Conservation (phyloP, 2,797 vertebrate genomes). For the Champsocephalus gunnari region DNA sequence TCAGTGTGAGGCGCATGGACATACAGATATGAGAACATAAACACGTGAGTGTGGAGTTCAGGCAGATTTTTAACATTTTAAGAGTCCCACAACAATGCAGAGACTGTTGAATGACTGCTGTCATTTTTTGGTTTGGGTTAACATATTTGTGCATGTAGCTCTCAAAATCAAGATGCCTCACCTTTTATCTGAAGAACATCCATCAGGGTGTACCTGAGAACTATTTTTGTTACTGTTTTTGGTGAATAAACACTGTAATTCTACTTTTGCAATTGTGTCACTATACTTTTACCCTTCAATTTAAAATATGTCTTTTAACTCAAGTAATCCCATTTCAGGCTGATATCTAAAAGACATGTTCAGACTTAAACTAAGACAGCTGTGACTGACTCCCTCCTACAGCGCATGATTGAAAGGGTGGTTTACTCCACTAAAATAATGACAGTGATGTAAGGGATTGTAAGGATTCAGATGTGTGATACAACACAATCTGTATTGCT, state of each 20-base stretch:
- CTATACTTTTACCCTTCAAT: constrained; percentile 12
- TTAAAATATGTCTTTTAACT: constrained; percentile 25
- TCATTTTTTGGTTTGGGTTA: constrained; percentile 1
- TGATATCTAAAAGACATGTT: constrained; percentile 21
- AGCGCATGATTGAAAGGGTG: constrained; percentile 18
- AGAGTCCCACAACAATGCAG: not conserved
- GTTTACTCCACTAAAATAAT: constrained; percentile 28
- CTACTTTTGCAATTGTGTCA: constrained; percentile 10
- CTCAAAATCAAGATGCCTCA: constrained; percentile 3
- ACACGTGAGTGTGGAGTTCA: constrained; percentile 17
- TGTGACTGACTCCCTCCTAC: constrained; percentile 31
- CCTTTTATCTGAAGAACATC: constrained; percentile 23
- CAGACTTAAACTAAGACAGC: constrained; percentile 16
- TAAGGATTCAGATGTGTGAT: constrained; percentile 39
- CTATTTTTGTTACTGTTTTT: constrained; percentile 25
- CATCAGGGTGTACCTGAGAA: constrained; percentile 14
- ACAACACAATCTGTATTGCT: constrained; percentile 42
- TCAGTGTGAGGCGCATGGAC: constrained; percentile 28
- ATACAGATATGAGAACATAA: constrained; percentile 28
- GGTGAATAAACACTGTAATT: constrained; percentile 25
- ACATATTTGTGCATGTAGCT: constrained; percentile 1
- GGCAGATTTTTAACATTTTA: constrained; percentile 4
- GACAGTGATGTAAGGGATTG: constrained; percentile 36
- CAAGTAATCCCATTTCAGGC: not conserved
- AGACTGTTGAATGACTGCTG: constrained; percentile 5